These are phyloP conservation scores for Mareca strepera DNA, from an alignment of 2,797 vertebrate species.

Conservation along the genomic window DNA sequence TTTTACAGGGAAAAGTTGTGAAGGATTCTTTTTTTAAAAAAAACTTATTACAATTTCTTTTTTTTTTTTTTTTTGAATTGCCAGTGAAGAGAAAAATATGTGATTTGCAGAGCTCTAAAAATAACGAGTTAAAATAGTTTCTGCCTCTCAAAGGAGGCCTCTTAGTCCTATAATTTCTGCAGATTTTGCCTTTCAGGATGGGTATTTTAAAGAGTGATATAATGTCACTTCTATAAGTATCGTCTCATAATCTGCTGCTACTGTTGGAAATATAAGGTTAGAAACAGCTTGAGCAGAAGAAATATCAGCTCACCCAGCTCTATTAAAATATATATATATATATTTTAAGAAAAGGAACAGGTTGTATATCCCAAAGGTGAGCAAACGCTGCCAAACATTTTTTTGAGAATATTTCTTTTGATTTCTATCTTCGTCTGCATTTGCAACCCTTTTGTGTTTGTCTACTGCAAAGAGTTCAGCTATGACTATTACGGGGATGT, in stretches of 20 bases:
- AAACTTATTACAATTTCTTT: conserved; percentile 57
- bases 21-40: conserved; percentile 24
- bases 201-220: conserved; percentile 64
- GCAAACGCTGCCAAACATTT: conserved; percentile 26
- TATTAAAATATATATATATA: background rate
- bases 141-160: conserved; percentile 65
- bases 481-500: background rate
- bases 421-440: background rate
- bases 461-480: background rate
- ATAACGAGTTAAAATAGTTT: conserved; percentile 71
- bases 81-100: conserved; percentile 62
- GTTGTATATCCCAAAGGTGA: conserved; percentile 26
- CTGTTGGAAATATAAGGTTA: conserved; percentile 46
- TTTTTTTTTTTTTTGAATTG: conserved; percentile 42
- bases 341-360: conserved; percentile 3
- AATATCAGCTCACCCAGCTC: conserved; percentile 34
- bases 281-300: conserved; percentile 55
- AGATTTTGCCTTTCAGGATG: conserved; percentile 68
- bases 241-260: conserved; percentile 36
- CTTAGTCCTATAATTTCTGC: conserved; percentile 65
- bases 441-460: background rate
- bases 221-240: conserved; percentile 66
- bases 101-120: conserved; percentile 69
- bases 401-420: background rate
- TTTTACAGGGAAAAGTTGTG: conserved; percentile 40